Conservation (phyloP, 2,888 invertebrate genomes). For the Eupeodes luniger region DNA sequence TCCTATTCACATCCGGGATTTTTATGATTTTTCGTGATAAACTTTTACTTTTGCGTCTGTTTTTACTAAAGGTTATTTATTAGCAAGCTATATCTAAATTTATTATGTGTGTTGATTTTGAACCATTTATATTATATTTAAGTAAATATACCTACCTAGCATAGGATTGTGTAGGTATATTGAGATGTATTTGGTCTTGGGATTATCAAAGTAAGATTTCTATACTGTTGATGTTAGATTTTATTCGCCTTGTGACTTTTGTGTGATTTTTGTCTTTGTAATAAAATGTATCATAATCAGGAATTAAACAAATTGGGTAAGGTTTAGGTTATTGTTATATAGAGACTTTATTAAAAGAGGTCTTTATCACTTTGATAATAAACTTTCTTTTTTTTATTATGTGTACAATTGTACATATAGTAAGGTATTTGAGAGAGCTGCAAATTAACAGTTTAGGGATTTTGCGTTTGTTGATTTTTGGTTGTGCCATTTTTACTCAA, state of each 20-base stretch:
- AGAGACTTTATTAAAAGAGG: neutral
- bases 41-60: constrained; percentile 42
- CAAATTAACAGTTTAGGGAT: no score
- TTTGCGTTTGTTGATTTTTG: no score
- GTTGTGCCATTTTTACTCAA: no score
- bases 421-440: no score
- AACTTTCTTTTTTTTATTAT: neutral
- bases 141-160: neutral
- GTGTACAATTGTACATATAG: neutral
- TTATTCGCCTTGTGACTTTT: constrained; percentile 2
- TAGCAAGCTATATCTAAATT: no score
- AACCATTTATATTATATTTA: constrained; percentile 8
- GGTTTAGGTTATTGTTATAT: neutral
- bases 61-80: neutral
- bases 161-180: no score
- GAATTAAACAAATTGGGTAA: constrained; percentile 15
- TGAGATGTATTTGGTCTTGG: constrained; percentile 45
- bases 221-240: constrained; percentile 33
- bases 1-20: constrained; percentile 58
- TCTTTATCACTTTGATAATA: neutral
- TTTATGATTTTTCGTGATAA: constrained; percentile 64
- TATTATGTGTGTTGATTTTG: neutral
- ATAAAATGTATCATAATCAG: constrained; percentile 26
- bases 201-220: constrained; percentile 60
- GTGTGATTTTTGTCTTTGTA: constrained; percentile 7